These are phyloP conservation scores for Tauraco hartlaubi DNA, from an alignment of 2,797 vertebrate genomes.

Conservation along the genomic window DNA sequence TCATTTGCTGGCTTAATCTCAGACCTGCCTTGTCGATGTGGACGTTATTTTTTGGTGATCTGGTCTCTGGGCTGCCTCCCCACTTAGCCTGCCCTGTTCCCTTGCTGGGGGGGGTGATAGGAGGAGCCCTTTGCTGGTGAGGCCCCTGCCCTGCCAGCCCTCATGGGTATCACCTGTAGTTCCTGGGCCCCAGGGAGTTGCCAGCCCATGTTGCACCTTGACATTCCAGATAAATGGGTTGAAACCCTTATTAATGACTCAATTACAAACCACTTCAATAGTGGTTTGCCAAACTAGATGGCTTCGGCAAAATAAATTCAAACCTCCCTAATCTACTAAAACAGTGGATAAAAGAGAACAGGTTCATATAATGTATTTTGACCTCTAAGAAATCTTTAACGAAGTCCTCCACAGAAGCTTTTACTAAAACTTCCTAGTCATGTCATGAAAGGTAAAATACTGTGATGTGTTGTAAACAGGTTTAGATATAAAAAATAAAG, in stretches of 20 bases:
- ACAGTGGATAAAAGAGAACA: not conserved
- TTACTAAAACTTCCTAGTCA: not conserved
- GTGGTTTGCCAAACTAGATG: not conserved
- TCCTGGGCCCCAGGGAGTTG: not conserved
- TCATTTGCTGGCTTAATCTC: not conserved
- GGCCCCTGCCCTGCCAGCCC: not conserved
- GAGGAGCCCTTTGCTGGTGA: not conserved
- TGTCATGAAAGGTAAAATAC: not conserved
- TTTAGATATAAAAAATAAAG: not conserved
- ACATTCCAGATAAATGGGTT: not conserved
- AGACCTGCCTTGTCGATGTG: not conserved
- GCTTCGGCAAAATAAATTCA: not conserved
- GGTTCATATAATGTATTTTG: not conserved
- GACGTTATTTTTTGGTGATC: not conserved
- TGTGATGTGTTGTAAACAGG: not conserved
- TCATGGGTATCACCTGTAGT: rapidly evolving
- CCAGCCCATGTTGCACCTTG: not conserved
- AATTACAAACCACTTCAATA: not conserved
- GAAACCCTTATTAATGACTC: not conserved
- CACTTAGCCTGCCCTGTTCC: not conserved
- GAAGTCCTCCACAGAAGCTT: not conserved
- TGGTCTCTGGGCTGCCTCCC: not conserved
- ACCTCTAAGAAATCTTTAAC: not conserved
- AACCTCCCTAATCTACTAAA: not conserved
- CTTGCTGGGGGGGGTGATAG: too few species aligned